Conservation (phyloP, 2,888 invertebrate species). For the Hipparchia sbordonii region DNA sequence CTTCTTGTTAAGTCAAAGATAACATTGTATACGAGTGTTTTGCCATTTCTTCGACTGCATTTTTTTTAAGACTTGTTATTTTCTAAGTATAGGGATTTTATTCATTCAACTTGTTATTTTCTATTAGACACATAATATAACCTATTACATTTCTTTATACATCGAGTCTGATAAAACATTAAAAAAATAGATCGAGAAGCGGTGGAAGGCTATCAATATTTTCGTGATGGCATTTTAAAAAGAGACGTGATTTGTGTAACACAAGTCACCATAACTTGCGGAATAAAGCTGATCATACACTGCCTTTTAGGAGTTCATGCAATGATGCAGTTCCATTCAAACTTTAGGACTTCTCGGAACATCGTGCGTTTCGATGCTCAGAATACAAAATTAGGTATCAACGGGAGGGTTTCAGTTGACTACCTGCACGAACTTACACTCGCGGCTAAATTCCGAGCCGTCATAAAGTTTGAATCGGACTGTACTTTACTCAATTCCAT, state of each 20-base stretch:
- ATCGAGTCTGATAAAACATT: background rate
- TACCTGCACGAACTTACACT: no score
- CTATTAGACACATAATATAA: background rate
- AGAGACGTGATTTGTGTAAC: conserved; percentile 15
- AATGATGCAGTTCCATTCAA: background rate
- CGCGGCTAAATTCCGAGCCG: no score
- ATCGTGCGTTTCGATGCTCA: no score
- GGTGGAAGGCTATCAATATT: conserved; percentile 3
- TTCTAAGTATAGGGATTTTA: background rate
- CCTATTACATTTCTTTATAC: background rate
- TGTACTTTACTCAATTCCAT: no score
- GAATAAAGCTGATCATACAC: conserved; percentile 5
- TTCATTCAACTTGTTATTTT: conserved; percentile 9
- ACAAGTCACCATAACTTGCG: conserved; percentile 1
- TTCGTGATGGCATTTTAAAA: conserved; percentile 2
- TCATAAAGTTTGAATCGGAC: no score
- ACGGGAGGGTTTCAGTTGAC: no score
- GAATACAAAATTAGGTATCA: no score
- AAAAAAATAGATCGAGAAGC: background rate
- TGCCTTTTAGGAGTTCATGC: background rate
- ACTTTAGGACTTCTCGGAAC: no score
- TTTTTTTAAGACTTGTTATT: background rate
- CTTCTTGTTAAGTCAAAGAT: background rate
- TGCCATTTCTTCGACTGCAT: background rate
- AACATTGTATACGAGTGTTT: background rate